These are phyloP conservation scores for Channallabes apus DNA, from an alignment of 2,797 vertebrate species.

Conservation along the genomic window DNA sequence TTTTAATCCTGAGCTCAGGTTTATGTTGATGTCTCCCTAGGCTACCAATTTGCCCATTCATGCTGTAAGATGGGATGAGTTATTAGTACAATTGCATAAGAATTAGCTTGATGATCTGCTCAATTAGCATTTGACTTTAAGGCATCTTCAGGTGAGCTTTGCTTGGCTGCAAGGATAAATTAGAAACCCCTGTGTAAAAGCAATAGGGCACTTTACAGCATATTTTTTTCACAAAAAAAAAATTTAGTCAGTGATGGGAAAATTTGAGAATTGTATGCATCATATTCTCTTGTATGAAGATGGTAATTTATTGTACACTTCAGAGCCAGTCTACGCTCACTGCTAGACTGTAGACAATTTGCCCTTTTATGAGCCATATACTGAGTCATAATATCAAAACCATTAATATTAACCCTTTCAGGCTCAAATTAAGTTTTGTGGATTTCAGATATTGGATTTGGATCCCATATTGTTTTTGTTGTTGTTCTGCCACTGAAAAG, in stretches of 20 bases:
- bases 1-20: neutral
- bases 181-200: neutral
- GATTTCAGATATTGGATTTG: no score
- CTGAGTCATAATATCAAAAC: no score
- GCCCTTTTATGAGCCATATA: neutral
- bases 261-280: neutral
- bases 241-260: neutral
- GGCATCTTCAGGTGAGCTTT: conserved; percentile 23
- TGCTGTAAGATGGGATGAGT: neutral
- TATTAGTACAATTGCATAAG: neutral
- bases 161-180: neutral
- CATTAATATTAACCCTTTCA: no score
- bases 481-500: no score
- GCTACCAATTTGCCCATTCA: conserved; percentile 1
- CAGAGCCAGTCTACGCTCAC: neutral
- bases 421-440: no score
- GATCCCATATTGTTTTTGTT: no score
- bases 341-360: neutral
- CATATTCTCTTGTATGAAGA: neutral
- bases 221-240: neutral
- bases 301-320: neutral
- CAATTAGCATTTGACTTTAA: conserved; percentile 30
- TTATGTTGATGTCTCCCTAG: neutral
- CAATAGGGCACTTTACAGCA: neutral
- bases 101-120: conserved; percentile 12